phyloP scores from a whole-genome alignment of 1,140 invertebrate genomes.

The Euura lappo region DNA sequence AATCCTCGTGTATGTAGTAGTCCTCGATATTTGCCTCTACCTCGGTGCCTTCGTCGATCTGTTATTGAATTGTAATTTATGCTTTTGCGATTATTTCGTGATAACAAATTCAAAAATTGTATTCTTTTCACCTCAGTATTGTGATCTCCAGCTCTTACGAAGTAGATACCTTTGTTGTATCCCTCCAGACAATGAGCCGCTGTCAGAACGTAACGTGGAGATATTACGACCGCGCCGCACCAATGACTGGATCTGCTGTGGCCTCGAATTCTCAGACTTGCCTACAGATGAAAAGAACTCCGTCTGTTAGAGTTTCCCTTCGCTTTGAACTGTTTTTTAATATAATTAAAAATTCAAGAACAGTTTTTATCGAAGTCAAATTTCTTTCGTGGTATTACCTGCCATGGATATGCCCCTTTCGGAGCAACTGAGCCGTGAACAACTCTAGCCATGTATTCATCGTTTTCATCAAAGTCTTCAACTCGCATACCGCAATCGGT shows the following conservation, averaged over 20 bases:
- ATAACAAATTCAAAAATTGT: too few relatives aligned
- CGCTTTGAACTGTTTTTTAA: constrained; percentile 9
- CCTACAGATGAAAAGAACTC: constrained; percentile 56
- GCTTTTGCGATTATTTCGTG: constrained; percentile 7
- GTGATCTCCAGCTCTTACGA: constrained; percentile 75
- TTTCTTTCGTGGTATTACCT: constrained; percentile 58
- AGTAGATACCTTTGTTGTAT: constrained; percentile 70
- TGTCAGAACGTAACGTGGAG: constrained; percentile 73
- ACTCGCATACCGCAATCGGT: constrained; percentile 58
- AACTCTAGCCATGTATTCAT: constrained; percentile 59
- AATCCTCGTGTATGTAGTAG: constrained; percentile 71
- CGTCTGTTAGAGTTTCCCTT: not conserved
- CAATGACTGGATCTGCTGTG: constrained; percentile 68
- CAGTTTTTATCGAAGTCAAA: constrained; percentile 3
- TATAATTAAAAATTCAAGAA: constrained; percentile 5
- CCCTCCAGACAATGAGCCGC: constrained; percentile 80
- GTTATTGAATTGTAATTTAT: constrained; percentile 9
- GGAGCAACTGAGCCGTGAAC: constrained; percentile 63
- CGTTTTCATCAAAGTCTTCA: constrained; percentile 55
- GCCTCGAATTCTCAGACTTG: constrained; percentile 70
- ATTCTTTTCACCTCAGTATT: constrained; percentile 64
- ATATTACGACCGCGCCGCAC: constrained; percentile 80
- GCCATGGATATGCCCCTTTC: constrained; percentile 79
- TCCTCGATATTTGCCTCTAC: constrained; percentile 72
- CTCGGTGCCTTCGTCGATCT: constrained; percentile 69